These are phyloP conservation scores for Prosapia bicincta DNA, from an alignment of 2,888 invertebrate species.

Conservation along the genomic window DNA sequence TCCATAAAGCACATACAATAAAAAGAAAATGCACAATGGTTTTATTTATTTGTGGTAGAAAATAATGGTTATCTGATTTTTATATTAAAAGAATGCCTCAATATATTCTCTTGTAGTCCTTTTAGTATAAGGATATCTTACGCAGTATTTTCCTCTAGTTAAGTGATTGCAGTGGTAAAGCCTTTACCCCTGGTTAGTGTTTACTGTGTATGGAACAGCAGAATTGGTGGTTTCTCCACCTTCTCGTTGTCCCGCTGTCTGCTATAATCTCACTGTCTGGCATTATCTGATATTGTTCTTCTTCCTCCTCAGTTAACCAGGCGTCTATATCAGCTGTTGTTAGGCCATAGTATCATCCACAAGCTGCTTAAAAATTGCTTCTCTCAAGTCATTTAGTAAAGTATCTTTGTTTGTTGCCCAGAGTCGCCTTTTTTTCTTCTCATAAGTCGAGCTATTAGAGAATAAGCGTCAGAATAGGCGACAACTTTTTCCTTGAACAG, in stretches of 20 bases:
- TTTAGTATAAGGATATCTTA: not conserved
- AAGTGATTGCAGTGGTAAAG: not conserved
- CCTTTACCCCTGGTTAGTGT: not conserved
- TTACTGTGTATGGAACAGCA: not conserved
- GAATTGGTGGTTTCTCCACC: not conserved
- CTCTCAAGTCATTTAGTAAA: constrained; percentile 4
- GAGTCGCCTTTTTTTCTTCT: not conserved
- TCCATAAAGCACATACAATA: too few species aligned
- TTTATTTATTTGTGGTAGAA: too few species aligned
- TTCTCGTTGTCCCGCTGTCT: not conserved
- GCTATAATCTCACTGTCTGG: constrained; percentile 5
- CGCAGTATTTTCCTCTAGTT: not conserved
- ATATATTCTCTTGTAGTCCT: constrained; percentile 13
- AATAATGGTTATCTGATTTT: too few species aligned
- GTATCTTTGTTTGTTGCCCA: not conserved
- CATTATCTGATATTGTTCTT: not conserved
- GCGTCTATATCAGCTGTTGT: constrained; percentile 3
- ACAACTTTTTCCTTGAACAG: constrained; percentile 22
- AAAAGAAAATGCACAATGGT: too few species aligned
- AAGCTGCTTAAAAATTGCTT: not conserved
- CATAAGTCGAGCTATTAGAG: too few species aligned
- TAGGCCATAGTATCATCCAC: not conserved
- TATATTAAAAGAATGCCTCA: constrained; percentile 5
- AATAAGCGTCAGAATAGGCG: constrained; percentile 8
- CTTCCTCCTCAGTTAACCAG: not conserved